Evolutionary conservation across 2,888 invertebrate species (phyloP).

Genomic region (Carpatolechia fugitivella): DNA sequence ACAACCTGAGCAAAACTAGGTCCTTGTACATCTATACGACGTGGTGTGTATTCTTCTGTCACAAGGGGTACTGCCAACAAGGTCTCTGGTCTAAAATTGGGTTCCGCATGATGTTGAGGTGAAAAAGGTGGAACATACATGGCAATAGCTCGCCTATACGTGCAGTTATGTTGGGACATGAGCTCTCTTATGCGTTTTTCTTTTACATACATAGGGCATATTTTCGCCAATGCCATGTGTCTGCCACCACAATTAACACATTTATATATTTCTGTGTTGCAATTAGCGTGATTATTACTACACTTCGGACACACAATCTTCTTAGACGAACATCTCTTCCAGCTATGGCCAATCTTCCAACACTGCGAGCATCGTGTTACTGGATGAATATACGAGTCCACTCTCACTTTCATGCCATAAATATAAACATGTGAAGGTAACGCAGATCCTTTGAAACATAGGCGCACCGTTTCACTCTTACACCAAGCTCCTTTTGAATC

Average conservation of each 20-base stretch:
- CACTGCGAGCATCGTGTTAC: constrained; percentile 27
- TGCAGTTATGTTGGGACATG: background rate
- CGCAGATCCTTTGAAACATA: constrained; percentile 19
- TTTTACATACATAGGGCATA: constrained; percentile 25
- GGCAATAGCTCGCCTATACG: background rate
- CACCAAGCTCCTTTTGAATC: constrained; percentile 15
- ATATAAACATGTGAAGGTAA: constrained; percentile 20
- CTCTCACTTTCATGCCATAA: constrained; percentile 16
- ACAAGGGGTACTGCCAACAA: background rate
- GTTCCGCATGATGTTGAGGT: background rate
- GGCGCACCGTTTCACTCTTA: constrained; percentile 19
- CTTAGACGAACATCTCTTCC: constrained; percentile 20
- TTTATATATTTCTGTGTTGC: constrained; percentile 18
- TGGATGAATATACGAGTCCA: constrained; percentile 22
- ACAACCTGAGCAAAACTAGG: too few species aligned
- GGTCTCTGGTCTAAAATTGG: background rate
- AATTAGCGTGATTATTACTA: constrained; percentile 22
- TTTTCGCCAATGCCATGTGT: constrained; percentile 26
- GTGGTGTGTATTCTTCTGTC: background rate
- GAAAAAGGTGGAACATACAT: background rate
- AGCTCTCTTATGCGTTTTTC: background rate
- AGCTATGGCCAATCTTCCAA: constrained; percentile 24
- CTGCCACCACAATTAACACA: constrained; percentile 25
- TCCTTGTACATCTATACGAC: too few species aligned
- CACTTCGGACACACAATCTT: constrained; percentile 26